These are phyloP conservation scores for Drosophila guanche DNA, from an alignment of 1,140 invertebrate species.

Conservation along the genomic window DNA sequence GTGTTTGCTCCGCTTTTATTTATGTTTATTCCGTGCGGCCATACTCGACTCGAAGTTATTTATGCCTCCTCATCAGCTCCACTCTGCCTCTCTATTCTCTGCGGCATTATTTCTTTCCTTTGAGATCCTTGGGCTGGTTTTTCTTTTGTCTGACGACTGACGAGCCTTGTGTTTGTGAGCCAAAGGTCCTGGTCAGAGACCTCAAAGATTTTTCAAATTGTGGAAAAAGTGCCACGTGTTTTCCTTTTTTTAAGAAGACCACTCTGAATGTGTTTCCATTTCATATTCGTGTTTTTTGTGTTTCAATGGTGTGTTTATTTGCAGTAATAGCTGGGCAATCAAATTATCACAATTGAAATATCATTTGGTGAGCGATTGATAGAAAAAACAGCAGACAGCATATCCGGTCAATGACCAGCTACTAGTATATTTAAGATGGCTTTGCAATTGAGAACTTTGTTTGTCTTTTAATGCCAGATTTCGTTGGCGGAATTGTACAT, in stretches of 20 bases:
- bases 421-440: not conserved
- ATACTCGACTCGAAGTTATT: constrained; percentile 52
- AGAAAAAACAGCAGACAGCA: too few species aligned
- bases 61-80: constrained; percentile 46
- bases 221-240: constrained; percentile 56
- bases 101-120: constrained; percentile 24
- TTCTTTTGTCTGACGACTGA: constrained; percentile 25
- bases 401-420: too few species aligned
- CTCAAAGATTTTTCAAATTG: constrained; percentile 64
- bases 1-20: constrained; percentile 46
- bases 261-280: not conserved
- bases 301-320: constrained; percentile 5
- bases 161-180: constrained; percentile 67
- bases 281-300: constrained; percentile 5
- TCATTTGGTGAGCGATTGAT: too few species aligned
- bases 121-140: constrained; percentile 46
- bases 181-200: constrained; percentile 11
- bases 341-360: too few species aligned
- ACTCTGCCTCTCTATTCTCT: not conserved
- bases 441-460: constrained; percentile 5
- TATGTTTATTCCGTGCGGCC: constrained; percentile 51
- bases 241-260: constrained; percentile 8
- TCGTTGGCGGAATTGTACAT: constrained; percentile 8
- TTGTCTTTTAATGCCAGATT: constrained; percentile 20
- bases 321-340: too few species aligned